Evolutionary conservation across 2,888 invertebrate species (phyloP).

Genomic region (Sphecodes monilicornis): DNA sequence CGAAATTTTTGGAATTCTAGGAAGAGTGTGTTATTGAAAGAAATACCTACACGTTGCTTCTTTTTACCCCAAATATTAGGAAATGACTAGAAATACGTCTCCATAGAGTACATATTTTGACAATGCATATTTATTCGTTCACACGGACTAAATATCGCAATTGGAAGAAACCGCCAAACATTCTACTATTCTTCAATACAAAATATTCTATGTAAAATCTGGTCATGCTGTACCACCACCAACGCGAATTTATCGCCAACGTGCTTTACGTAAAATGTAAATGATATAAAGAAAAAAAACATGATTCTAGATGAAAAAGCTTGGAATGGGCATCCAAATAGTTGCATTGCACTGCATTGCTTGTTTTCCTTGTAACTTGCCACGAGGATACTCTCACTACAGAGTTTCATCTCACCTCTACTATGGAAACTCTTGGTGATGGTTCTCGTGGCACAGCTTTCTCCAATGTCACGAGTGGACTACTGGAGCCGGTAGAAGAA

Average conservation of each 20-base stretch:
- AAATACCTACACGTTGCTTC: constrained; percentile 5
- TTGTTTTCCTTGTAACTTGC: constrained; percentile 28
- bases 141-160: constrained; percentile 13
- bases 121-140: constrained; percentile 39
- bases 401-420: constrained; percentile 79
- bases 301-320: constrained; percentile 10
- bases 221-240: constrained; percentile 68
- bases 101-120: constrained; percentile 24
- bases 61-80: constrained; percentile 17
- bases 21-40: constrained; percentile 5
- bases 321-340: constrained; percentile 23
- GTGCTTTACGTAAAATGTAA: constrained; percentile 39
- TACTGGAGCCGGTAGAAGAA: constrained; percentile 75
- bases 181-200: constrained; percentile 23
- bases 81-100: constrained; percentile 31
- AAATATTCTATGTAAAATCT: constrained; percentile 17
- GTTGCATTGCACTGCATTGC: constrained; percentile 13
- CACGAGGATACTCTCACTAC: constrained; percentile 21
- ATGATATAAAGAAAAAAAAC: constrained; percentile 38
- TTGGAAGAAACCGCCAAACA: constrained; percentile 3
- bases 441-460: constrained; percentile 73
- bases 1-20: constrained; percentile 16
- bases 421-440: constrained; percentile 79
- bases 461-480: constrained; percentile 70
- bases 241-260: constrained; percentile 42